These are phyloP conservation scores for Eueides isabella DNA, from an alignment of 1,140 invertebrate species.

Conservation along the genomic window DNA sequence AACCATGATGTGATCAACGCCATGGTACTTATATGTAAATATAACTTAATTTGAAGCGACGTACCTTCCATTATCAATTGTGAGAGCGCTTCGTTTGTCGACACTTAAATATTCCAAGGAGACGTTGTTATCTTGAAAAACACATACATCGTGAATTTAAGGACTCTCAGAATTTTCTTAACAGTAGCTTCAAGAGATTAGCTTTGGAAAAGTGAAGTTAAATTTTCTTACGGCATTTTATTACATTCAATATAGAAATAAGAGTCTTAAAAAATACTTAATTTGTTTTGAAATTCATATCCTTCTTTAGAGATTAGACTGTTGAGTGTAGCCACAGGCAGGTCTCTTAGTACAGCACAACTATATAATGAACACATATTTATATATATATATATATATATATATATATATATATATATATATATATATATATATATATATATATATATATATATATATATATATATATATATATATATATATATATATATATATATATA, in stretches of 20 bases:
- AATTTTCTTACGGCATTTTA: not conserved
- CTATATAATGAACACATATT: no score
- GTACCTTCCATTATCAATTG: constrained; percentile 11
- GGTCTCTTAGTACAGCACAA: no score
- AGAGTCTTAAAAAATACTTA: no score
- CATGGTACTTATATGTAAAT: not conserved
- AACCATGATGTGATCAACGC: not conserved
- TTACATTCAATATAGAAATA: not conserved
- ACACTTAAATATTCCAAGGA: constrained; percentile 33
- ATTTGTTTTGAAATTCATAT: no score
- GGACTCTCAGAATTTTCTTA: constrained; percentile 30
- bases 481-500: no score
- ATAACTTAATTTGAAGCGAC: constrained; percentile 1
- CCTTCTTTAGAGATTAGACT: no score
- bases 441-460: no score
- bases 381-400: no score
- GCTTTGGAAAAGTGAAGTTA: constrained; percentile 3
- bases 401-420: no score
- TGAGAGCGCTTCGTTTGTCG: constrained; percentile 30
- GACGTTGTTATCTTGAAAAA: constrained; percentile 42
- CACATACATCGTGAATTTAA: constrained; percentile 34
- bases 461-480: no score
- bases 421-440: no score
- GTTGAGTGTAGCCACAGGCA: no score
- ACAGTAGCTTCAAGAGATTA: constrained; percentile 20